Conservation (phyloP, 2,888 invertebrate genomes). For the Odiellus spinosus region DNA sequence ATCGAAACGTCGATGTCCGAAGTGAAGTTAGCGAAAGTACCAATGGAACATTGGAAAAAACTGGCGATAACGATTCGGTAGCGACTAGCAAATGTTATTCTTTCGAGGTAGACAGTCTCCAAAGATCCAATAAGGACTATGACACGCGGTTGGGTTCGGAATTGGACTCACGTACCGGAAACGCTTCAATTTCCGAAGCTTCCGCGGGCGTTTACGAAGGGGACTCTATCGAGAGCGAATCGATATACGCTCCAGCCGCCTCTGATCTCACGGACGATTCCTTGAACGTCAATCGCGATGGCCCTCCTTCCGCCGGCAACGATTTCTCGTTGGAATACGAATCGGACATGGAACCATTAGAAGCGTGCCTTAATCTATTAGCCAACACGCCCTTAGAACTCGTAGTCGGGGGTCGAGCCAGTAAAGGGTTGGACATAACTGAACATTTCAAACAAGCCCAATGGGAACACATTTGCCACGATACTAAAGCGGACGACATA, state of each 20-base stretch:
- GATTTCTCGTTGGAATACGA: background rate
- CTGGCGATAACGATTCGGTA: too few species aligned
- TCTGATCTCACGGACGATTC: conserved; percentile 17
- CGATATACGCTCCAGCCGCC: conserved; percentile 8
- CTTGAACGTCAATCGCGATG: conserved; percentile 6
- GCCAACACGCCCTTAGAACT: background rate
- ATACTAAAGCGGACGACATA: too few species aligned
- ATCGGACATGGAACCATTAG: background rate
- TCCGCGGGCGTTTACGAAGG: background rate
- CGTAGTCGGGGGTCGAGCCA: conserved; percentile 11
- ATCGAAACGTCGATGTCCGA: too few species aligned
- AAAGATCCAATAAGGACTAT: too few species aligned
- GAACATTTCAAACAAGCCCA: conserved; percentile 9
- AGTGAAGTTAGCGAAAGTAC: too few species aligned
- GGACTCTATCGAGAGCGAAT: background rate
- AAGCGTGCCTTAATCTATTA: background rate
- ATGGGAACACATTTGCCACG: conserved; percentile 12
- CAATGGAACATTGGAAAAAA: too few species aligned
- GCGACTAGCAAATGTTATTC: too few species aligned
- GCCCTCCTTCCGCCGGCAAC: background rate
- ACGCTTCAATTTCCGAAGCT: too few species aligned
- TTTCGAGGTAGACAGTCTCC: too few species aligned
- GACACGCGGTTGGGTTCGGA: too few species aligned
- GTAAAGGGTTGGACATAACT: conserved; percentile 13
- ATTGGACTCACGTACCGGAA: too few species aligned